Base-by-base conservation (phyloP, 2,888 invertebrate genomes). In the Machimus rusticus region DNA sequence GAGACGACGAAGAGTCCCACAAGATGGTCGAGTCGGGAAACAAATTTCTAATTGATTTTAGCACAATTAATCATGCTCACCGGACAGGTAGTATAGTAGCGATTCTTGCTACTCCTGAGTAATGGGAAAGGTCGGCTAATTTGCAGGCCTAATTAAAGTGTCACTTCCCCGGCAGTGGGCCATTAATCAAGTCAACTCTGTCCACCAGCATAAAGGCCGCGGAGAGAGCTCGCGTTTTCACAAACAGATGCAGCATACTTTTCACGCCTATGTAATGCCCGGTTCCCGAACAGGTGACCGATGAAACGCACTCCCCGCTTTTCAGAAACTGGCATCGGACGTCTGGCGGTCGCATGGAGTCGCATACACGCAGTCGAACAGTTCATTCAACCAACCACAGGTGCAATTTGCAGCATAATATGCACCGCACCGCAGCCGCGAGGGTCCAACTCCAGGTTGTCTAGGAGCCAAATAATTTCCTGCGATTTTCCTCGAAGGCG, bases 91-190 rank as follows among this genome's bases (percentile, higher is more conserved):
- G 31, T 77, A n/a, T n/a, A 23, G 77, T 77, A 77, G 39, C 77
- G 66, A 28, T 23, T 66, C 77, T 77, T 39, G 77, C 39, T 77
- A 37, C 39, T 77, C 77, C 77, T 77, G 77, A 37, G 77, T 39
- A 77, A 77, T 77, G 39, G 77, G 77, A 37, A 39, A 39, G 77
- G 77, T 77, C 37, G 77, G 77, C 77, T 39, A 77, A 77, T 77
- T 77, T 77, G 77, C 77, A 77, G 77, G 37, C 23, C 77, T 77
- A 77, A 77, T 77, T 77, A 77, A 77, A 77, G 39, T 77, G 77
- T 77, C 77, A 77, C 77, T 77, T 39, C 39, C 9, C 34, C 37
- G 23, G 77, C 39, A 77, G 34, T 77, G 37, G 77, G 9, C 39
- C 77, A 77, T 77, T 77, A 77, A 77, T 77, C 77, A 77, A 39